Percentiles rank a stretch among this genome's conserved stretches.
Conservation (phyloP, 2,888 invertebrate genomes). For the Linnaemya tessellans region DNA sequence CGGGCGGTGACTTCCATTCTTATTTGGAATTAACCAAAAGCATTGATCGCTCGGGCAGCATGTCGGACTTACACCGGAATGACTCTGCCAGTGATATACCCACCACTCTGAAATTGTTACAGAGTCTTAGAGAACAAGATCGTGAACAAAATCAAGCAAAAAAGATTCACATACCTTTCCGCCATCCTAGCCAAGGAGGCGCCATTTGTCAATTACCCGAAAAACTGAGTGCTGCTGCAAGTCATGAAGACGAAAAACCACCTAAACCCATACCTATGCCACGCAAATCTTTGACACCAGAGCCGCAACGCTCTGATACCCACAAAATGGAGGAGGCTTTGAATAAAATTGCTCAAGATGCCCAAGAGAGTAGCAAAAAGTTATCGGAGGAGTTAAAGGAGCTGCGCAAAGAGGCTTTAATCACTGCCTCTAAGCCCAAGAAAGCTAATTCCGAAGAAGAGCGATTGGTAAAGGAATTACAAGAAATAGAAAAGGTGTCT, state of each 20-base stretch:
- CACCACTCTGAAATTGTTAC: conserved; percentile 79
- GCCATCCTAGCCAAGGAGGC: conserved; percentile 82
- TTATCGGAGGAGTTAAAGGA: conserved; percentile 87
- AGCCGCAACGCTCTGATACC: conserved; percentile 82
- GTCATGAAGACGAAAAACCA: conserved; percentile 70
- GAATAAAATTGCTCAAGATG: conserved; percentile 89
- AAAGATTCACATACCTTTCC: conserved; percentile 77
- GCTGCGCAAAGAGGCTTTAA: conserved; percentile 82
- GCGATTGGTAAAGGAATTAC: conserved; percentile 78
- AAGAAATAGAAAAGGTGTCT: conserved; percentile 84
- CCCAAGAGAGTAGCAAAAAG: conserved; percentile 89
- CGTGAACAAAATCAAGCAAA: conserved; percentile 72
- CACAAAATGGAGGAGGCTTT: conserved; percentile 88
- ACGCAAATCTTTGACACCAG: conserved; percentile 83
- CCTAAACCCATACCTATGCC: conserved; percentile 85
- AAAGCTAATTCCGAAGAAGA: conserved; percentile 76
- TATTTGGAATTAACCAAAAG: conserved; percentile 85
- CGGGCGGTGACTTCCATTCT: conserved; percentile 84
- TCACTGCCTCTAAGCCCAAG: conserved; percentile 78
- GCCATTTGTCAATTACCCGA: conserved; percentile 82
- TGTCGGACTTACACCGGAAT: conserved; percentile 84
- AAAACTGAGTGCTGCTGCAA: conserved; percentile 73
- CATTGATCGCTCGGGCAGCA: conserved; percentile 86
- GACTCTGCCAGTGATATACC: conserved; percentile 78
- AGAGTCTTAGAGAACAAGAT: conserved; percentile 80